phyloP scores from a whole-genome alignment of 2,113 vertebrate genomes.

The Sterrhoptilus dennistouni region DNA sequence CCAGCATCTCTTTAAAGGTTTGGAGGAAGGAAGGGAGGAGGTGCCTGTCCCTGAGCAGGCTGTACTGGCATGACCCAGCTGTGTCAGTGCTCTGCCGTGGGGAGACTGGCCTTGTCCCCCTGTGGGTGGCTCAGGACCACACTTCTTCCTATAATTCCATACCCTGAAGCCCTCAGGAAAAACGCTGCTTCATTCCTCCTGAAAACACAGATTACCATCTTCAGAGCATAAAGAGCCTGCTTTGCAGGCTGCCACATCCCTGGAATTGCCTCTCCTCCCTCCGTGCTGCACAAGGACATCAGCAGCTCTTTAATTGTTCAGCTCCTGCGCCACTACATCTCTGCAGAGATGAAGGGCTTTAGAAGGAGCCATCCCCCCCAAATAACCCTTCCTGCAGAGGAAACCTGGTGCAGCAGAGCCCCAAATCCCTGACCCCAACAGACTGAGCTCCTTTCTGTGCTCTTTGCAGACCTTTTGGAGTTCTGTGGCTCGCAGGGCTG shows the following conservation, averaged over 20 bases:
- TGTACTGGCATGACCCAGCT: background rate
- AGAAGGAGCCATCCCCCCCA: accelerated
- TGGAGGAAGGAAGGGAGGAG: background rate
- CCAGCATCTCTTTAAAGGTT: background rate
- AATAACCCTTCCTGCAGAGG: background rate
- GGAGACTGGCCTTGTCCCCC: accelerated
- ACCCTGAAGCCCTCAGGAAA: background rate
- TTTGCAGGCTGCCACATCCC: background rate
- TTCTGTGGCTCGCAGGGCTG: background rate
- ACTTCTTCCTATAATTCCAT: background rate
- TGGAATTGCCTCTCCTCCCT: background rate
- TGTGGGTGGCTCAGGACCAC: accelerated
- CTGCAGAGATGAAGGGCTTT: background rate
- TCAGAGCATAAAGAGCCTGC: background rate
- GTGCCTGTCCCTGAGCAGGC: background rate
- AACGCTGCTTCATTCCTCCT: background rate
- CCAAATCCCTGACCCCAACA: background rate
- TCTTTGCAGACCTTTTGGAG: accelerated
- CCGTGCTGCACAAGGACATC: background rate
- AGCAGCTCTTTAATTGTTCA: background rate
- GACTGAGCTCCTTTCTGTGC: background rate
- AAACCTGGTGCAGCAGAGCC: background rate
- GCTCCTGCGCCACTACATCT: background rate
- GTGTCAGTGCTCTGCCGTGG: background rate
- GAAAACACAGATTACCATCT: background rate